Conservation (phyloP, 2,113 vertebrate species). For the Martes martes region DNA sequence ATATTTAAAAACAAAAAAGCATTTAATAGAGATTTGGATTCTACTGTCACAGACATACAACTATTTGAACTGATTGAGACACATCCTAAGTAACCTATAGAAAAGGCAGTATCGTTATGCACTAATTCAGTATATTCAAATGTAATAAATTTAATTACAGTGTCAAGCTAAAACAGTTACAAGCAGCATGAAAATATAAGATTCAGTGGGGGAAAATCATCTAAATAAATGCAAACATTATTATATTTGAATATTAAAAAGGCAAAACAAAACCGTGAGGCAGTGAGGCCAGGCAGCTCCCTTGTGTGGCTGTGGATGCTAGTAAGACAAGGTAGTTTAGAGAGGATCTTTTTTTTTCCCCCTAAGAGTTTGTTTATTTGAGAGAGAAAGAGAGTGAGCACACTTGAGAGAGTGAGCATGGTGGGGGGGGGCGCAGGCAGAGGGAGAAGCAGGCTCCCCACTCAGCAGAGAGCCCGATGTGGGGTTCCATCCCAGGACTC, state of each 20-base stretch:
- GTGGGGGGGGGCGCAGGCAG: neutral
- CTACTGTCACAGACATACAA: neutral
- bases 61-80: neutral
- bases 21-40: neutral
- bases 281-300: neutral
- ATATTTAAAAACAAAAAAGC: slow-evolving; percentile 34
- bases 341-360: neutral
- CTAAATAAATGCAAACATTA: neutral
- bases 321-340: neutral
- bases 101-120: neutral
- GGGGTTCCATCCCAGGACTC: neutral
- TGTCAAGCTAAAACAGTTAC: neutral
- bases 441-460: neutral
- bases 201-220: neutral
- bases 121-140: neutral
- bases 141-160: neutral
- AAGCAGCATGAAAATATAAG: neutral
- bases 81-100: neutral
- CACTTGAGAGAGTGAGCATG: too few relatives aligned
- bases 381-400: too few relatives aligned
- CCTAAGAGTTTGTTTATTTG: too few relatives aligned
- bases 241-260: neutral
- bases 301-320: neutral
- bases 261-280: neutral
- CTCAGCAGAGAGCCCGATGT: neutral